Percentiles rank a stretch among this genome's conserved stretches.
Evolutionary conservation across 2,113 vertebrate genomes (phyloP).

Genomic region (Elachura formosa): DNA sequence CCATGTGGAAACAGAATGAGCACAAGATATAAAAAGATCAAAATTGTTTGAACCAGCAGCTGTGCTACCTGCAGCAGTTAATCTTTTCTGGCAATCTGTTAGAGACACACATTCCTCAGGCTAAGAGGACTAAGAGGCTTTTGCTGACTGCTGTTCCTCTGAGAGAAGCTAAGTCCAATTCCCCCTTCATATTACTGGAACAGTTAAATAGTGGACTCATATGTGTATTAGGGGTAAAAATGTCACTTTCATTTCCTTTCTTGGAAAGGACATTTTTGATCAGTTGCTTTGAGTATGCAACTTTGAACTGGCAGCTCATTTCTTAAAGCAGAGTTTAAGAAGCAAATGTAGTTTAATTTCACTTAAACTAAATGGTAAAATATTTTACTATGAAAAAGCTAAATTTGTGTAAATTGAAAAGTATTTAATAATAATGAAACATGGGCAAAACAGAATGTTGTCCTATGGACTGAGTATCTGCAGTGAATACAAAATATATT

Average conservation of each 20-base stretch:
- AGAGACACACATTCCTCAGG: constrained; percentile 63
- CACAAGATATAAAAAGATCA: constrained; percentile 71
- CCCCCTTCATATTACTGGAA: neutral
- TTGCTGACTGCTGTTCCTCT: constrained; percentile 71
- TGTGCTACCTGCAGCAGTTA: constrained; percentile 70
- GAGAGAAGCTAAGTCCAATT: constrained; percentile 56
- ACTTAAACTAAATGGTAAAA: neutral
- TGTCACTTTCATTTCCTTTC: neutral
- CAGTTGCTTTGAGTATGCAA: neutral
- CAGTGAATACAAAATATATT: neutral
- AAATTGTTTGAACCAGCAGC: constrained; percentile 71
- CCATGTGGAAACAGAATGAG: constrained; percentile 57
- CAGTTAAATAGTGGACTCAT: neutral
- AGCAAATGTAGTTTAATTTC: no score
- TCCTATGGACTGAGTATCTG: neutral
- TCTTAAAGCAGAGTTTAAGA: neutral
- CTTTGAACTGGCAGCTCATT: neutral
- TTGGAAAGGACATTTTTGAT: neutral
- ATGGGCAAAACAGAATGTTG: neutral
- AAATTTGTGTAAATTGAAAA: neutral
- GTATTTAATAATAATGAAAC: neutral
- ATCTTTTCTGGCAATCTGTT: constrained; percentile 74
- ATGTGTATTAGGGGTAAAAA: neutral
- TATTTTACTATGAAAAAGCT: neutral
- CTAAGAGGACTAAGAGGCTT: constrained; percentile 56